Conservation (phyloP, 2,113 vertebrate genomes). For the Mormyrus lacerda region DNA sequence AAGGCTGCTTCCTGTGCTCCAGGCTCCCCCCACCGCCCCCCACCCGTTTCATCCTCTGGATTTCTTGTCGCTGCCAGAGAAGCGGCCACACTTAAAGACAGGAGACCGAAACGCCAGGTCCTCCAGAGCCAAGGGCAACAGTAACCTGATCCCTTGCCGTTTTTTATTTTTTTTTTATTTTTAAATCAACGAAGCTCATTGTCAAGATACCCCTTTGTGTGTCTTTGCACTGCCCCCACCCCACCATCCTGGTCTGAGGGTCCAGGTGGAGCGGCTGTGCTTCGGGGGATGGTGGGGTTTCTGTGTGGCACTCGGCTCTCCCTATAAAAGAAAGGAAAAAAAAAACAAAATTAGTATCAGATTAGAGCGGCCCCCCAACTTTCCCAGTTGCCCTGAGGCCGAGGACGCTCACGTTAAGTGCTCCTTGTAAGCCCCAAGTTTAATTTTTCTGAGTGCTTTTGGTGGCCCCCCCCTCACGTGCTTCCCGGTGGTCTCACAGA, state of each 20-base stretch:
- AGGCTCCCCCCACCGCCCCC: not conserved
- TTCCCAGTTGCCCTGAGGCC: conserved; percentile 36
- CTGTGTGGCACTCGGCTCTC: not conserved
- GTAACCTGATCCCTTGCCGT: not conserved
- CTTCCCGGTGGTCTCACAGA: conserved; percentile 62
- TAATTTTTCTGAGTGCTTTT: conserved; percentile 47
- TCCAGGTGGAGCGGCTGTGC: not conserved
- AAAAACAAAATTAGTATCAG: conserved; percentile 35
- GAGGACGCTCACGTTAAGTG: conserved; percentile 33
- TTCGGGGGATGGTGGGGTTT: not conserved
- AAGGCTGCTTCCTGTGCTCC: conserved; percentile 7
- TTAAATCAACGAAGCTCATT: conserved; percentile 1
- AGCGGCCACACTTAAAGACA: conserved; percentile 4
- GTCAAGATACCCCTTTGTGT: not conserved
- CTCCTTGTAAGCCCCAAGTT: conserved; percentile 45
- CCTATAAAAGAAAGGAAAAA: conserved; percentile 13
- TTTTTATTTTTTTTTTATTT: not conserved
- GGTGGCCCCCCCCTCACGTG: conserved; percentile 34
- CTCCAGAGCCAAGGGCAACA: not conserved
- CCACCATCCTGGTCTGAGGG: not conserved
- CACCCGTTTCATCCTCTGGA: conserved; percentile 14
- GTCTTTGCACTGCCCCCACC: not conserved
- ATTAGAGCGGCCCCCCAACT: conserved; percentile 40
- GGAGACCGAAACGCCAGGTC: not conserved
- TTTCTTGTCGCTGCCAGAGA: not conserved